These are phyloP conservation scores for Chironomus riparius DNA, from an alignment of 2,888 invertebrate genomes.

Conservation along the genomic window DNA sequence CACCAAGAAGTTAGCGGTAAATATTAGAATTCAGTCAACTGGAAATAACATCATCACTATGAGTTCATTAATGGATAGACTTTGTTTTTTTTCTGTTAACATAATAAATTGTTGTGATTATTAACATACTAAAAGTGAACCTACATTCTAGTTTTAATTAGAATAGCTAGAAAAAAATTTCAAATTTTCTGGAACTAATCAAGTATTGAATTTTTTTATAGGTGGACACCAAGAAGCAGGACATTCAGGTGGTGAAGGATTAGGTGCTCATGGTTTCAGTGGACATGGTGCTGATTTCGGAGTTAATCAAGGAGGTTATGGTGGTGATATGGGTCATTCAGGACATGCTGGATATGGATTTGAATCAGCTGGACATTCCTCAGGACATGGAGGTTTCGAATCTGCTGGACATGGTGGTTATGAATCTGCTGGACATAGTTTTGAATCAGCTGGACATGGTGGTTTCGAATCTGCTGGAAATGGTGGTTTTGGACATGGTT, in stretches of 20 bases:
- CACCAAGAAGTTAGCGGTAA: not conserved
- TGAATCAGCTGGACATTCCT: no score
- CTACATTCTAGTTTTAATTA: no score
- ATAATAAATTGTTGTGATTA: no score
- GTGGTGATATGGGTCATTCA: no score
- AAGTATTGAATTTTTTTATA: not conserved
- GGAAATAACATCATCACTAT: no score
- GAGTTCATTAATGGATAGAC: no score
- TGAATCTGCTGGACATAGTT: not conserved
- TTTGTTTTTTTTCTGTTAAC: no score
- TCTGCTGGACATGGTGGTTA: no score
- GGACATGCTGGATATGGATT: no score
- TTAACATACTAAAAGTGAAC: no score
- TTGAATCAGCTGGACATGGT: not conserved
- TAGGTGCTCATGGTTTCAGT: not conserved
- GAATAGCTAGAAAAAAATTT: not conserved
- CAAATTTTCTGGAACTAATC: not conserved
- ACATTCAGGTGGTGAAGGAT: not conserved
- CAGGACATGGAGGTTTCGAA: no score
- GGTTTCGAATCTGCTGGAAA: not conserved
- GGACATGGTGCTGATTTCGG: not conserved
- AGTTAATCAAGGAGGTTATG: not conserved
- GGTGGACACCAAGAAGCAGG: not conserved
- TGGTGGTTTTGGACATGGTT: not conserved
- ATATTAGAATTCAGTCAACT: not conserved